phyloP scores from a whole-genome alignment of 2,113 vertebrate species.

The Hippocampus comes region DNA sequence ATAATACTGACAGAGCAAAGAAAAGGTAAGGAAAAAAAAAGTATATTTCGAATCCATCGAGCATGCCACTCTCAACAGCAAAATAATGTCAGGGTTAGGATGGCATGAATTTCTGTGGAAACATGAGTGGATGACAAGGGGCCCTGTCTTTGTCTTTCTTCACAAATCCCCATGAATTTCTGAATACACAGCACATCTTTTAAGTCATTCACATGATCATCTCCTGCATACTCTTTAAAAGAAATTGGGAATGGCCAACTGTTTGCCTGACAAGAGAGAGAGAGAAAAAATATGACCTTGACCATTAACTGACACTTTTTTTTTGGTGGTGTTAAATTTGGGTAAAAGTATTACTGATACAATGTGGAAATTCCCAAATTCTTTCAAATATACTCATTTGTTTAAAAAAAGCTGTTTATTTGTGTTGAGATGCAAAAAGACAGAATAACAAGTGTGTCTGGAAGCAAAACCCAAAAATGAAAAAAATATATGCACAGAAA shows the following conservation, averaged over 20 bases:
- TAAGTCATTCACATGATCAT: slow-evolving; percentile 46
- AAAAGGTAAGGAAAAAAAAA: slow-evolving; percentile 8
- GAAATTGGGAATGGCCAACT: slow-evolving; percentile 67
- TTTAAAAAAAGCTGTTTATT: neutral
- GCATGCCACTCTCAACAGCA: slow-evolving; percentile 77
- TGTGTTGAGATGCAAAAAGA: slow-evolving; percentile 62
- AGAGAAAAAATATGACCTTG: neutral
- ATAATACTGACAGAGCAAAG: neutral
- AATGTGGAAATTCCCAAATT: slow-evolving; percentile 63
- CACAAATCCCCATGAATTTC: slow-evolving; percentile 59
- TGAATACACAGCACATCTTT: slow-evolving; percentile 43
- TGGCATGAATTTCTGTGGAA: slow-evolving; percentile 97
- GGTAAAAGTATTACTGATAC: neutral
- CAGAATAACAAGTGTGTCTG: slow-evolving; percentile 66
- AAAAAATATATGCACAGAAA: slow-evolving; percentile 89
- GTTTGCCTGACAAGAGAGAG: neutral
- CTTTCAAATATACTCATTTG: slow-evolving; percentile 52
- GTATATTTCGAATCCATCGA: slow-evolving; percentile 31
- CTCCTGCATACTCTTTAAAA: slow-evolving; percentile 55
- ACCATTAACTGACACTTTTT: neutral
- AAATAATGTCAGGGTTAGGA: slow-evolving; percentile 80
- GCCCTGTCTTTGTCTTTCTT: slow-evolving; percentile 80
- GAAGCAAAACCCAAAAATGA: slow-evolving; percentile 56
- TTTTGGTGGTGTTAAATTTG: neutral
- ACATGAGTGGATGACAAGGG: slow-evolving; percentile 83